phyloP scores from a whole-genome alignment of 2,797 vertebrate genomes.

The Discoglossus pictus region DNA sequence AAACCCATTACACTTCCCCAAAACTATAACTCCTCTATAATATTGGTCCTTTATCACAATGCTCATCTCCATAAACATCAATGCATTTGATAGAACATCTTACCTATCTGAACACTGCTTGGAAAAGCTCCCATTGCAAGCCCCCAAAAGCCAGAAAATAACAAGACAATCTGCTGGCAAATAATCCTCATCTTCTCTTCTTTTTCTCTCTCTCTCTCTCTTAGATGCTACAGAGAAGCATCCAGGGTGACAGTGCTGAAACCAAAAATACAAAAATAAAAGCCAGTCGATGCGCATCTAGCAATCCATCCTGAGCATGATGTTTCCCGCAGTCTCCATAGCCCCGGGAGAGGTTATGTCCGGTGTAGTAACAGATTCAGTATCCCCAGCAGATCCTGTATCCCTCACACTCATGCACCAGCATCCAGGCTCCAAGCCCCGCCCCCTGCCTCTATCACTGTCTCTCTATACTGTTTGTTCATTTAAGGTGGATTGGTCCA shows the following conservation, averaged over 20 bases:
- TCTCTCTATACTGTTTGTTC: no score
- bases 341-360: constrained; percentile 55
- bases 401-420: no score
- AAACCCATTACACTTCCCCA: no score
- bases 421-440: no score
- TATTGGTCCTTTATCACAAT: no score
- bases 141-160: constrained; percentile 94
- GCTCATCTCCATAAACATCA: background rate
- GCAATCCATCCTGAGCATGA: constrained; percentile 76
- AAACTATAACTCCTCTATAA: no score
- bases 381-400: no score
- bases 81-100: constrained; percentile 66
- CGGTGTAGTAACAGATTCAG: no score
- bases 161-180: constrained; percentile 91
- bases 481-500: no score
- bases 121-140: constrained; percentile 96
- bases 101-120: constrained; percentile 98
- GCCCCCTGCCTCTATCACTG: no score
- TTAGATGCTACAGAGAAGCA: constrained; percentile 86
- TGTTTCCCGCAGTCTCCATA: constrained; percentile 88
- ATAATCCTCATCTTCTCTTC: constrained; percentile 94
- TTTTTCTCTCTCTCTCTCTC: constrained; percentile 63
- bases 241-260: constrained; percentile 76
- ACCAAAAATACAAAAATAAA: constrained; percentile 54
- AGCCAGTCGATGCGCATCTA: constrained; percentile 60